Percentiles rank a stretch among this genome's conserved stretches.
phyloP scores from a whole-genome alignment of 2,797 vertebrate genomes.

The Cyprinodon diabolis region DNA sequence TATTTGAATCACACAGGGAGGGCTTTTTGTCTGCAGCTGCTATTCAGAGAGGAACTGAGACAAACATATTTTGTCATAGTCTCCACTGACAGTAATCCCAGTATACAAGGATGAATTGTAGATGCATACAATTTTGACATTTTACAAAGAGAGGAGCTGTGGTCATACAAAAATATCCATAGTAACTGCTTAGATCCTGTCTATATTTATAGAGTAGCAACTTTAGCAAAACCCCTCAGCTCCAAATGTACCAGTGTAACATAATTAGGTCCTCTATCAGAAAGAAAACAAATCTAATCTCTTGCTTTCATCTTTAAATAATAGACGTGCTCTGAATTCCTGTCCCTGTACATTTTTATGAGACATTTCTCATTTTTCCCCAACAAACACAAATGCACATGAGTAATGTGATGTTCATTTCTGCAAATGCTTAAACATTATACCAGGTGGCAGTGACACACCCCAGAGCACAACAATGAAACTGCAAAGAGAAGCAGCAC shows the following conservation, averaged over 20 bases:
- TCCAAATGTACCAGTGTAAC: not conserved
- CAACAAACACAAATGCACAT: conserved; percentile 1
- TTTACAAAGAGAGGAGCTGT: conserved; percentile 8
- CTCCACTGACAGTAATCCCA: conserved; percentile 15
- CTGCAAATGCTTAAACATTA: not conserved
- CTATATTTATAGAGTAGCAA: not conserved
- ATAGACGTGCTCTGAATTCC: not conserved
- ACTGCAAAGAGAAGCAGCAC: conserved; percentile 7
- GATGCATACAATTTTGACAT: conserved; percentile 6
- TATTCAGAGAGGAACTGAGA: conserved; percentile 26
- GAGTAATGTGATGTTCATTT: not conserved
- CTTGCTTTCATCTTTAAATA: not conserved
- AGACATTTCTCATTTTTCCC: not conserved
- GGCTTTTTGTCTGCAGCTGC: conserved; percentile 27
- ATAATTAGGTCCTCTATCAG: not conserved
- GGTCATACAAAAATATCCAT: not conserved
- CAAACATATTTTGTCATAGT: conserved; percentile 8
- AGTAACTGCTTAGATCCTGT: not conserved
- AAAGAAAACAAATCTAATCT: not conserved
- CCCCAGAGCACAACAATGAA: conserved; percentile 3
- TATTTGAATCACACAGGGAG: conserved; percentile 17
- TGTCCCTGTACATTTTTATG: not conserved
- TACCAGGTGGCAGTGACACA: conserved; percentile 11
- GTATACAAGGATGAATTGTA: conserved; percentile 17
- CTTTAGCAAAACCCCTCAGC: not conserved